These are phyloP conservation scores for Actenoides hombroni DNA, from an alignment of 2,113 vertebrate species.

Conservation along the genomic window DNA sequence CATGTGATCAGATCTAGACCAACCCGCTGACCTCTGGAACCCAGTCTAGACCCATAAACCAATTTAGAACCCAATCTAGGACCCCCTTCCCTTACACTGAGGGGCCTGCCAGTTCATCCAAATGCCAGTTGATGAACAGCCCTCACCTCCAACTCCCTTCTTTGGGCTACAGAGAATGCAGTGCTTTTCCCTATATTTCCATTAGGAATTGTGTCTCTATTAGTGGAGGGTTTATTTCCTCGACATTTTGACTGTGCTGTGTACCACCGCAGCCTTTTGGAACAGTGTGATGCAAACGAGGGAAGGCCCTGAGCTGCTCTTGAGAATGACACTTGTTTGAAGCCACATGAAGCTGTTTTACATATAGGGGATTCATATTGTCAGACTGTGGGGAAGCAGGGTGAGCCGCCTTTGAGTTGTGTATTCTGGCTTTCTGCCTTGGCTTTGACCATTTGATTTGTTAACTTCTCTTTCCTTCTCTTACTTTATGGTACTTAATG, in stretches of 20 bases:
- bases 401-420: not conserved
- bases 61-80: not conserved
- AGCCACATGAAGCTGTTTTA: not conserved
- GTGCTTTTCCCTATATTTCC: not conserved
- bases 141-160: not conserved
- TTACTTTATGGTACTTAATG: not conserved
- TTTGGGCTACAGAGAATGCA: not conserved
- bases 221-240: not conserved
- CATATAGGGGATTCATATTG: rapidly evolving
- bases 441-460: not conserved
- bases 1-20: not conserved
- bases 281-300: not conserved
- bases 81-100: not conserved
- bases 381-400: not conserved
- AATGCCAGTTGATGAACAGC: not conserved
- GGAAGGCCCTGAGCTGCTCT: not conserved
- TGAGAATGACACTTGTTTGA: not conserved
- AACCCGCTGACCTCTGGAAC: rapidly evolving
- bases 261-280: not conserved
- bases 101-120: not conserved
- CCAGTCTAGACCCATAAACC: not conserved
- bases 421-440: not conserved
- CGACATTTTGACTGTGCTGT: not conserved
- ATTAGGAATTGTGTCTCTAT: not conserved
- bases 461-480: not conserved